Evolutionary conservation across 2,888 invertebrate species (phyloP), one percentile per base, ranked within the genome.

Genomic region (Ditula angustiorana): DNA sequence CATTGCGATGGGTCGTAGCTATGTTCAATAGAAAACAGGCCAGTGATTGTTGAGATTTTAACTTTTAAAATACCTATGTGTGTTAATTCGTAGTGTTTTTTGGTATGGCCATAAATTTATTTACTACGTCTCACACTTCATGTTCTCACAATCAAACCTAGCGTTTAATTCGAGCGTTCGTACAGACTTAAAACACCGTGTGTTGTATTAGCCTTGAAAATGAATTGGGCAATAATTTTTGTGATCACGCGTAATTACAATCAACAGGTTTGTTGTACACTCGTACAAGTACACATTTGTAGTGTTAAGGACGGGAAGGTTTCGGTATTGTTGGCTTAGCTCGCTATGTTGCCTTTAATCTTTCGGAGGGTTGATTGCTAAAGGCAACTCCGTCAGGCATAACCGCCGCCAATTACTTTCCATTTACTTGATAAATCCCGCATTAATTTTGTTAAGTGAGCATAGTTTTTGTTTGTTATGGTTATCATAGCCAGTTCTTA

Each of bases 191-290:
- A 35, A 49, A 35, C 49, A 21, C 24, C 47, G 49, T 50, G 50
- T 19, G 46, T 53, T 63, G 44, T 23, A 44, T 49, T 30, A 78
- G 77, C 82, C 84, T 82, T 82, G 84, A 80, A 78, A 79, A 75
- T 69, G 70, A 81, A 82, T 83, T 82, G 79, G 71, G 77, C 69
- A 81, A 78, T 56, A 49, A 63, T 67, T 60, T 67, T 68, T 67
- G 68, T 64, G 67, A 68, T 66, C 67, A 65, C 50, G 58, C 60
- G 62, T 71, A 73, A 73, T 72, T 71, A 24, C 41, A 16, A 56
- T 63, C 58, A 63, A 52, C 58, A 58, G 52, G 58, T 63, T 58
- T 46, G 49, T 63, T 28, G 41, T 44, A 35, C 33, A n/a, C n/a
- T n/a, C n/a, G 47, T 56, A 41, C 61, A n/a, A 24, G 50, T 35